Evolutionary conservation across 1,140 invertebrate genomes (phyloP).

Genomic region (Drosophila pandora): DNA sequence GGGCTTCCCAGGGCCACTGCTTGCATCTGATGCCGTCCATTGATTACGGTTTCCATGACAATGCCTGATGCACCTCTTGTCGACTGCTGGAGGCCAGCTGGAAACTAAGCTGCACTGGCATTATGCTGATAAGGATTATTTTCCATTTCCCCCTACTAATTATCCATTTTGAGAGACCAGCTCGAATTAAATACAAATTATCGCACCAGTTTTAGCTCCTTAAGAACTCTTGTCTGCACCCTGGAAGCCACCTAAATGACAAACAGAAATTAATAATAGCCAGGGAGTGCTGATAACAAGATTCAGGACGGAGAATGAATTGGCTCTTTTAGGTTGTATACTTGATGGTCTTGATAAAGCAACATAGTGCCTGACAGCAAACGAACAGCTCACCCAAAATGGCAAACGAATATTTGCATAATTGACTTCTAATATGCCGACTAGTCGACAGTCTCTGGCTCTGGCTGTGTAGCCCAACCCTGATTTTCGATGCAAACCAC

Average conservation of each 20-base stretch:
- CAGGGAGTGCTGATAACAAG: conserved; percentile 10
- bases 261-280: background rate
- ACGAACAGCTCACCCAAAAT: conserved; percentile 5
- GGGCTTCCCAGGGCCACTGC: background rate
- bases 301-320: background rate
- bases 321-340: conserved; percentile 11
- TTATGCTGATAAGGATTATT: background rate
- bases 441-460: conserved; percentile 1
- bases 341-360: conserved; percentile 31
- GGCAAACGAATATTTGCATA: conserved; percentile 39
- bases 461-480: conserved; percentile 10
- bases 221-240: background rate
- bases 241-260: background rate
- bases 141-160: background rate
- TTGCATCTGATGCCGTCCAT: background rate
- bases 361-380: background rate
- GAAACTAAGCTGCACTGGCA: background rate
- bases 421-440: conserved; percentile 14
- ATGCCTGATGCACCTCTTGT: background rate
- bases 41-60: conserved; percentile 1
- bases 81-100: background rate
- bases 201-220: background rate
- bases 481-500: conserved; percentile 33
- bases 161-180: background rate
- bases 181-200: background rate